phyloP scores from a whole-genome alignment of 2,797 vertebrate genomes.

The Onychomys arenicola region DNA sequence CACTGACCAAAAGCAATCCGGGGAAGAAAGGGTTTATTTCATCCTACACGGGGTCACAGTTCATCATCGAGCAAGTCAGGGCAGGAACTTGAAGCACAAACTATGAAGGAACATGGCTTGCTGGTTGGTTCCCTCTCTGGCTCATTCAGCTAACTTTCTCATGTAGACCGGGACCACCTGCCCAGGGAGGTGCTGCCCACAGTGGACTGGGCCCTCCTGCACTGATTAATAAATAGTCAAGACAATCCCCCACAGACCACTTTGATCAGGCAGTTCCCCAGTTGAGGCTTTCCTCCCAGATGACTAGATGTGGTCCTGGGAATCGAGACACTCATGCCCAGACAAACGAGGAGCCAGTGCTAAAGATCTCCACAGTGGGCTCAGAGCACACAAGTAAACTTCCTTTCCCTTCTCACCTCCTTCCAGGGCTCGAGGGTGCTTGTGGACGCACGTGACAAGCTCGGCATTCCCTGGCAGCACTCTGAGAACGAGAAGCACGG shows the following conservation, averaged over 20 bases:
- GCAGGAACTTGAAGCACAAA: background rate
- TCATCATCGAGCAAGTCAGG: background rate
- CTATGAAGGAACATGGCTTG: background rate
- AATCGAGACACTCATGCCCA: rapidly evolving
- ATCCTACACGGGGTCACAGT: background rate
- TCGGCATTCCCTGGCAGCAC: slow-evolving; percentile 96
- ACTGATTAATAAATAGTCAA: background rate
- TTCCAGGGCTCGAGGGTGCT: slow-evolving; percentile 95
- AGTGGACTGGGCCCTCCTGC: background rate
- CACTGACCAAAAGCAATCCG: background rate
- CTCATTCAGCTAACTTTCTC: background rate
- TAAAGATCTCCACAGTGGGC: background rate
- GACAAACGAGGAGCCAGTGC: background rate
- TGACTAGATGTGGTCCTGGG: background rate
- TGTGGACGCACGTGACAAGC: slow-evolving; percentile 97
- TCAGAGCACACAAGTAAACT: background rate
- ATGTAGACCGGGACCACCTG: background rate
- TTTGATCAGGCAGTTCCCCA: background rate
- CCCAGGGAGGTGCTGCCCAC: background rate
- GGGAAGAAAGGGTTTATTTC: background rate
- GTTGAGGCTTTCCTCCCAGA: background rate
- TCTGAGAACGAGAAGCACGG: slow-evolving; percentile 97
- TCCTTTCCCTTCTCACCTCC: slow-evolving; percentile 53
- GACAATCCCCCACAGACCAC: background rate
- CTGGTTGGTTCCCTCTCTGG: background rate